These are phyloP conservation scores for Leptopilina syphax DNA, from an alignment of 2,888 invertebrate species.

Conservation along the genomic window DNA sequence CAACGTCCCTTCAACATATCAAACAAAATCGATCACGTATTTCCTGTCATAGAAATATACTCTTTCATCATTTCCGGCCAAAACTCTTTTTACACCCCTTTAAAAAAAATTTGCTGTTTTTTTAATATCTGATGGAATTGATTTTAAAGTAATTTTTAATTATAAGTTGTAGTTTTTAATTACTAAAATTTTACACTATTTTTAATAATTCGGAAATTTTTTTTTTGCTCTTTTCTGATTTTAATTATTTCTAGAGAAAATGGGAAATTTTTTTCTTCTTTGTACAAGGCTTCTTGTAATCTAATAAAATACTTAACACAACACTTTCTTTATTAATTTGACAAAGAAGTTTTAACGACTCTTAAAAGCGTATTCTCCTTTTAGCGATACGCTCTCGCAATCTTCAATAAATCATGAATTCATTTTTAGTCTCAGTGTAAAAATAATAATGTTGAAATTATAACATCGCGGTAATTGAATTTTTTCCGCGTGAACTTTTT, in stretches of 20 bases:
- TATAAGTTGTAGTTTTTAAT: too few species aligned
- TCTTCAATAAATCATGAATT: conserved; percentile 12
- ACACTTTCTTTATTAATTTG: conserved; percentile 15
- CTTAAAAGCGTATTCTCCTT: not conserved
- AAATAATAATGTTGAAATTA: not conserved
- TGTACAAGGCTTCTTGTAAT: conserved; percentile 2
- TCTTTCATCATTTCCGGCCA: not conserved
- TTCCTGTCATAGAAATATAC: not conserved
- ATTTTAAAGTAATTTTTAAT: too few species aligned
- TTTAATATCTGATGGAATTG: too few species aligned
- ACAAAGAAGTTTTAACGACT: conserved; percentile 20
- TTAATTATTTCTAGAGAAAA: too few species aligned
- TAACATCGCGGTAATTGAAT: too few species aligned
- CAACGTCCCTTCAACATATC: not conserved
- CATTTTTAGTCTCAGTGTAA: conserved; percentile 7
- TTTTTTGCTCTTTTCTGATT: too few species aligned
- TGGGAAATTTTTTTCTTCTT: not conserved
- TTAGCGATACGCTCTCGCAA: not conserved
- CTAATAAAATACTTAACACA: conserved; percentile 20
- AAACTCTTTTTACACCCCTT: not conserved
- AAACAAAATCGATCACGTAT: conserved; percentile 25
- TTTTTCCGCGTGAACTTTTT: too few species aligned
- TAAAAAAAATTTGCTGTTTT: too few species aligned
- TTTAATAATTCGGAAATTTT: too few species aligned
- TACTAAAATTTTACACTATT: too few species aligned